Base-by-base conservation (phyloP, 2,888 invertebrate genomes). In the Pocota personata region DNA sequence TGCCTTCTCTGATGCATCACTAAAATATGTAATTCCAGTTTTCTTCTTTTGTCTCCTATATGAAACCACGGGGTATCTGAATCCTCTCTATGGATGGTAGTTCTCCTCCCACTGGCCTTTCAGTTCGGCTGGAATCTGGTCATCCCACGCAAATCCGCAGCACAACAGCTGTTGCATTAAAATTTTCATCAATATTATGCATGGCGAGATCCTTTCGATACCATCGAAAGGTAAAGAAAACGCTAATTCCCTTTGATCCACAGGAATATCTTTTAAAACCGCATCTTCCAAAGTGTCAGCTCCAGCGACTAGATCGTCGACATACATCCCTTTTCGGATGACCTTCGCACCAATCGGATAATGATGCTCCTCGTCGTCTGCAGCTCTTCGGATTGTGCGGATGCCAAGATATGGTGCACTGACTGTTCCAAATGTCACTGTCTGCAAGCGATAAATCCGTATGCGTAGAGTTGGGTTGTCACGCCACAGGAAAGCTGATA, bases 301-400 rank as follows among this genome's bases (percentile, higher is more conserved):
- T 40, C 73, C 69, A 16, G 67, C 37, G 12, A 78, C 24, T 8
- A 79, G 8, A 37, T 87, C 82, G 32, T 82, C 24, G 2, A 24
- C 24, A 4, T 2, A 24, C 4, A 24, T 24, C 4, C 24, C 24
- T 24, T 24, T 24, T 4, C 24, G 24, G 4, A 24, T 24, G 24
- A 24, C 24, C 24, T 24, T 24, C 4, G 24, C 24, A 24, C 24
- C 24, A 4, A 24, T 24, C 24, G 24, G 24, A 24, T 24, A 24
- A 24, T 4, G 24, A 24, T 24, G 24, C 24, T 24, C 24, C 24
- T 24, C 24, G 24, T 24, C 24, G 2, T 24, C 24, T 24, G 24
- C 24, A 24, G 4, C 24, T 24, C 24, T 24, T 24, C 24, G 4
- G 24, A 24, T 24, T 3, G 24, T 24, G 24, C 24, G 24, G 4